Evolutionary conservation across 2,113 vertebrate genomes (phyloP), one percentile per base, ranked within the genome.

Genomic region (Pangasianodon gigas): DNA sequence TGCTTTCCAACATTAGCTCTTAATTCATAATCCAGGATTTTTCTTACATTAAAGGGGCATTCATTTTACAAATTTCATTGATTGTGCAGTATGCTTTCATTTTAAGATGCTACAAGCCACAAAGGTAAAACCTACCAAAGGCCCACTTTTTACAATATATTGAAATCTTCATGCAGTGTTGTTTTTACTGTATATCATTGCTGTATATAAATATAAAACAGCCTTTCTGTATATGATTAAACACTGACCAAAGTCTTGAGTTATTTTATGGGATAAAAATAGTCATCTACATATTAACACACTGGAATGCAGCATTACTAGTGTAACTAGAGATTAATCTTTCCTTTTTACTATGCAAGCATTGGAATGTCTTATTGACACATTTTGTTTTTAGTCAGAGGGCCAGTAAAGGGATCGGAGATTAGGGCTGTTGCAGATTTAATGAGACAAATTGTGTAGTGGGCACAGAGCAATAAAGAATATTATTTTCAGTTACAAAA

Each of bases 401-500:
- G 54, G 41, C 54, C 37, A 62, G 74, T 60, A 79, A 79, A 87
- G 41, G 86, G 74, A 77, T 29, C 4, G 24, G 52, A 87, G 37
- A 79, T 87, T 62, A 80, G 13, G 8, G 26, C 32, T 62, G 86
- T 60, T 79, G 74, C 37, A 79, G 51, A 79, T 87, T 60, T 80
- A 80, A 80, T 87, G 29, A 87, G 26, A 80, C 74, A 79, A 87
- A 80, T 56, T 62, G 7, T 19, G 74, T 48, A 48, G 26, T 62
- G 41, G 16, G 29, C 26, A 79, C 71, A 79, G 54, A 60, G 24
- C 52, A 79, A 79, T 79, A 46, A 52, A 58, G 54, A 87, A 62
- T 60, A 44, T 44, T 79, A 79, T 87, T 79, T 62, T 77, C 69
- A 87, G 51, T 87, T 46, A 60, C 71, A 46, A 87, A 87, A 79